These are phyloP conservation scores for Caenorhabditis doughertyi DNA, from an alignment of 2,888 invertebrate genomes.

Conservation along the genomic window DNA sequence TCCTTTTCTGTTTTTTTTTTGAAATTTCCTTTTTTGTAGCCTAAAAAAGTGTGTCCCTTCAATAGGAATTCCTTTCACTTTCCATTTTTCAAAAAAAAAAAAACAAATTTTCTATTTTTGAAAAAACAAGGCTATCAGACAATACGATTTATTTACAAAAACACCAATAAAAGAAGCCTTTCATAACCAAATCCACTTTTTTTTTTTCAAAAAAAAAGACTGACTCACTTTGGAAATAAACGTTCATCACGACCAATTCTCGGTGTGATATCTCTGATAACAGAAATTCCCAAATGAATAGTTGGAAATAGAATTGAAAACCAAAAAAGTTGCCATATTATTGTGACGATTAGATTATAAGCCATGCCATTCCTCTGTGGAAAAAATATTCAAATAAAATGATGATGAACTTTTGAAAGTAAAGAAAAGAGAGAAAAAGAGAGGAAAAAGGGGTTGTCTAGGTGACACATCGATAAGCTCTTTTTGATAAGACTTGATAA, in stretches of 20 bases:
- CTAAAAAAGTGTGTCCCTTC: too few relatives aligned
- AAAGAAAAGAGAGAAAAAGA: too few relatives aligned
- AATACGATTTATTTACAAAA: too few relatives aligned
- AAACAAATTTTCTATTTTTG: too few relatives aligned
- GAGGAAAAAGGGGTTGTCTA: constrained; percentile 11
- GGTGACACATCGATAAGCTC: constrained; percentile 21
- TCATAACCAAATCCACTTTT: too few relatives aligned
- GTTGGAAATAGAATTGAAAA: constrained; percentile 10
- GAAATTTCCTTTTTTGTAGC: too few relatives aligned
- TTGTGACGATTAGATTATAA: constrained; percentile 9
- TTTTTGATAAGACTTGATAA: constrained; percentile 39
- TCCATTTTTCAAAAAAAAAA: too few relatives aligned
- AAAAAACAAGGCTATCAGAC: too few relatives aligned
- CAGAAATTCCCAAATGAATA: constrained; percentile 8
- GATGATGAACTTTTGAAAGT: background rate
- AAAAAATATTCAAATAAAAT: too few relatives aligned
- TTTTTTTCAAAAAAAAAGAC: background rate
- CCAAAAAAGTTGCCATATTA: constrained; percentile 33
- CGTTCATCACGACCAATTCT: constrained; percentile 36
- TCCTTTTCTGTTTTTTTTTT: too few relatives aligned
- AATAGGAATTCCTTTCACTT: too few relatives aligned
- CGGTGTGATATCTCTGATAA: background rate
- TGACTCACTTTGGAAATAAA: constrained; percentile 49
- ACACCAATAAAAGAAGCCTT: too few relatives aligned
- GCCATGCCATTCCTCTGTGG: constrained; percentile 10